Base-by-base conservation (phyloP, 2,113 vertebrate genomes). In the Urocitellus parryii region DNA sequence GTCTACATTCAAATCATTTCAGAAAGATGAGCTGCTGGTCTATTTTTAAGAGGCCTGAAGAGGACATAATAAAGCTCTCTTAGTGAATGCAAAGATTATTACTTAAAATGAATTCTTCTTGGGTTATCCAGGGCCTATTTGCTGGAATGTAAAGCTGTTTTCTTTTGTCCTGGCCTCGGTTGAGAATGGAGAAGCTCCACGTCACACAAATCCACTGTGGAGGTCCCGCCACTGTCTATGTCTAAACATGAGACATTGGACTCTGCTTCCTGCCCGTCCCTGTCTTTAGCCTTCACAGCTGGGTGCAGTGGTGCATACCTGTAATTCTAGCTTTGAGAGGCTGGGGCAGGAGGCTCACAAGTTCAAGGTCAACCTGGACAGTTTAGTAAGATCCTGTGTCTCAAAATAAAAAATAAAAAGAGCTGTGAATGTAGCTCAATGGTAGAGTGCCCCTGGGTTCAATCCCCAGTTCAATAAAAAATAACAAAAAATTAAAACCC, bases 61-160 rank as follows among this genome's bases (percentile, higher is more conserved):
- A 96, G 68, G 70, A 90, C 34, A 63, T 34, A 61, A 73, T 84
- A 61, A 78, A 78, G 70, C 39, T 82, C 42, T 48, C 89, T 96
- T 61, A 86, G 73, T 45, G 88, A 83, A 95, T 78, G 81, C 86
- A 91, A 76, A 83, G 73, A 78, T 10, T 20, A n/a, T 42, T 80
- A 34, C 45, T 88, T 97, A 53, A 80, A 96, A 83, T 56, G 78
- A 85, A n/a, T 93, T 58, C 42, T 77, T 58, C 53, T 51, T 68
- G 16, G 48, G 25, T 77, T 68, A 77, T 58, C 78, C 1, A 34
- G 86, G 65, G 51, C n/a, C 53, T 53, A 25, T 12, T 51, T 45
- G 56, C 56, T 80, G 79, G 20, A 4, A 24, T 9, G 20, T 37
- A 29, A 85, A 80, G 27, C 32, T 88, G 4, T 56, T 70, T 56